Evolutionary conservation across 2,113 vertebrate species (phyloP), one percentile per base, ranked within the genome.

Genomic region (Phalacrocorax aristotelis): DNA sequence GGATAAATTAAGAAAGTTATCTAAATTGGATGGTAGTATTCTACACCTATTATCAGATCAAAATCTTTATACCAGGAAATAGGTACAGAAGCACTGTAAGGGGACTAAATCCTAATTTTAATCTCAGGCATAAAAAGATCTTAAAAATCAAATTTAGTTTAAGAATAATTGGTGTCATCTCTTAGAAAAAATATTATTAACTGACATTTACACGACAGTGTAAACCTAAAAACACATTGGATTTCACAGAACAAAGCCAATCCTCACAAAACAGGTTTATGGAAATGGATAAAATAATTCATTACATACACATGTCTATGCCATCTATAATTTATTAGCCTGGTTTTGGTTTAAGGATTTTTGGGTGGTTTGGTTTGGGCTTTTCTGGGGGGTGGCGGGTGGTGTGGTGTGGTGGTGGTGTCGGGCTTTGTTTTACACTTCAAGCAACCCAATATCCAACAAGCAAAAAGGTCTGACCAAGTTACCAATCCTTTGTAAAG

Each of bases 291-390:
- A 48, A 65, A 46, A 38, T 25, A 78, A 79, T 38, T 61, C 3
- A 46, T 44, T 65, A 40, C 18, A 54, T 27, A 65, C 4, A 29
- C 12, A 25, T 15, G 60, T 13, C 29, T 42, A 54, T 12, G 49
- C 8, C 49, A 26, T 9, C 21, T 49, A 72, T 23, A 40, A 76
- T 44, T 42, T 77, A 7, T 38, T 76, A 71, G 71, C 22, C 15
- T 60, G 17, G 0, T 23, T 46, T 54, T 18, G 32, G 21, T 12
- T 10, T 6, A 7, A 20, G 7, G 1, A 48, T 69, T 36, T 21
- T 49, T 55, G 29, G 19, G 22, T 65, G 23, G 49, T 51, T 61
- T 10, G 8, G 26, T 57, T 72, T 8, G 12, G 48, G 48, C 18
- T 16, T 54, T 54, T 29, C 29, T 30, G 15, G 42, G 42, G 42